A percentile compares a stretch with the other conserved stretches of the same genome.
These are phyloP conservation scores for Drosophila elegans DNA, from an alignment of 1,140 invertebrate species.

Conservation along the genomic window DNA sequence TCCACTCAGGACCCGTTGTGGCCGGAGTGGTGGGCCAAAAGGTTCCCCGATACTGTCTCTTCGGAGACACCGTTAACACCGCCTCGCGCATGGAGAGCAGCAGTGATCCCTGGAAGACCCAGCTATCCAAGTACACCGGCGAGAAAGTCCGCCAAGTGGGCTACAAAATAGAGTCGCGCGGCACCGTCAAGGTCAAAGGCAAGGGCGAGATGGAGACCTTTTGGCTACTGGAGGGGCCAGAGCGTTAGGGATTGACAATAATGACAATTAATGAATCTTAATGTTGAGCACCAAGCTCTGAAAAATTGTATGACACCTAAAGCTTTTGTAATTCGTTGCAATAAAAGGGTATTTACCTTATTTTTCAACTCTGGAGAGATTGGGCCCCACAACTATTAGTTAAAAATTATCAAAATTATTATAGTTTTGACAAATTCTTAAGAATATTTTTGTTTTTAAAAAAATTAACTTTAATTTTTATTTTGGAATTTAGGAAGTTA, in stretches of 20 bases:
- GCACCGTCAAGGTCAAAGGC: conserved; percentile 91
- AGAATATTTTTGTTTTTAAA: no score
- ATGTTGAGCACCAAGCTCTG: conserved; percentile 42
- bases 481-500: no score
- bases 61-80: conserved; percentile 95
- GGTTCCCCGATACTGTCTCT: conserved; percentile 91
- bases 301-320: conserved; percentile 32
- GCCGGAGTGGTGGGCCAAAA: conserved; percentile 91
- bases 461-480: no score
- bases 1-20: conserved; percentile 91
- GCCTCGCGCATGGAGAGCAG: conserved; percentile 91
- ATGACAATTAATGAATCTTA: conserved; percentile 1
- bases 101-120: conserved; percentile 81
- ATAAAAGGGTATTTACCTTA: conserved; percentile 32
- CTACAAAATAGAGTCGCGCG: conserved; percentile 88
- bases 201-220: conserved; percentile 95
- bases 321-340: conserved; percentile 16
- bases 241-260: conserved; percentile 6
- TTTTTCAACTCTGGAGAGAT: not conserved
- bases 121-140: conserved; percentile 82
- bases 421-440: no score
- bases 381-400: no score
- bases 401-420: no score
- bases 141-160: conserved; percentile 82
- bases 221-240: conserved; percentile 88